Evolutionary conservation across 2,113 vertebrate species (phyloP), one percentile per base, ranked within the genome.

Genomic region (Pavo muticus): DNA sequence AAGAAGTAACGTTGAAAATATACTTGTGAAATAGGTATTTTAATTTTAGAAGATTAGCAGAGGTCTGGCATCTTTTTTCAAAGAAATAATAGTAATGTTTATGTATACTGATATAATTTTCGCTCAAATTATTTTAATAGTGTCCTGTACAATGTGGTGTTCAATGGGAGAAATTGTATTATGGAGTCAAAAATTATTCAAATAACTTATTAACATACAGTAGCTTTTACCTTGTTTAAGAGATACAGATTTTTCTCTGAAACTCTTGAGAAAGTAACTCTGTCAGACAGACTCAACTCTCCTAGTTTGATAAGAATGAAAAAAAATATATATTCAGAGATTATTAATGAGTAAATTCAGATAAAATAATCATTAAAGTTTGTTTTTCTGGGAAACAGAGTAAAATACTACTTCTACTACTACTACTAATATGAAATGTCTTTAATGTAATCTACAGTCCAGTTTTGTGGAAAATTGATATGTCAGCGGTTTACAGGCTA

Each of bases 401-500:
- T 45, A 78, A 63, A 85, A 37, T 35, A 47, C 50, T 50, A 50
- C 48, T 25, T 25, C 48, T 50, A 50, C 24, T 25, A 52, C 11
- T 52, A 52, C 12, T 25, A 52, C 7, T 52, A 71, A 54, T 16
- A 86, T 21, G 86, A 84, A n/a, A 2, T 32, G 24, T 67, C 27
- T 75, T 82, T 86, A 68, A 63, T 6, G 20, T 3, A 17, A 7
- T 42, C 5, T 0, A 0, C 11, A 25, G 6, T 14, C 14, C 81
- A 17, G 0, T 3, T 2, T 57, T 67, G 2, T 69, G 35, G 21
- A 70, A 84, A 83, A 86, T 63, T 4, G 4, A 30, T 48, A 27
- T 37, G 3, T 47, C 45, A 47, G 21, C 4, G 20, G 10, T 47
- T 47, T 47, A 21, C 2, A 20, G 45, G 45, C 19, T 47, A 9